Conservation (phyloP, 2,888 invertebrate species). For the Patella pellucida region DNA sequence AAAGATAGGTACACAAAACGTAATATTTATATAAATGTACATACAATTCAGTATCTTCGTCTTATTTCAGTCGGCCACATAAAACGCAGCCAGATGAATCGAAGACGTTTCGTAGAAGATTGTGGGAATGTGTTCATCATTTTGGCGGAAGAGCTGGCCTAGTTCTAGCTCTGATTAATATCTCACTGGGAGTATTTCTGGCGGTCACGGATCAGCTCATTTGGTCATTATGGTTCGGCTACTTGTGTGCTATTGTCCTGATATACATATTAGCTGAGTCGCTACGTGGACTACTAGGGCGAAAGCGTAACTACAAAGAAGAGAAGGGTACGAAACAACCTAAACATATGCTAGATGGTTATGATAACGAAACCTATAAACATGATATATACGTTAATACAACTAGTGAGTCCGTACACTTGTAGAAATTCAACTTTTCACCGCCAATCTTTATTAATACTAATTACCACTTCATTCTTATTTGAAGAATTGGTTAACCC, state of each 20-base stretch:
- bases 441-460: not conserved
- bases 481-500: too few species aligned
- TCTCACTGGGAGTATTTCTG: conserved; percentile 46
- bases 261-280: conserved; percentile 29
- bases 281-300: not conserved
- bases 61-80: conserved; percentile 36
- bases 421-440: not conserved
- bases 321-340: not conserved
- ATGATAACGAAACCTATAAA: not conserved
- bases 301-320: not conserved
- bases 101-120: conserved; percentile 26
- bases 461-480: too few species aligned
- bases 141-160: conserved; percentile 36
- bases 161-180: conserved; percentile 41
- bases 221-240: conserved; percentile 46
- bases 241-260: conserved; percentile 37
- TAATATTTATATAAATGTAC: not conserved
- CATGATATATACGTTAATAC: not conserved
- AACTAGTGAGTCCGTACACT: conserved; percentile 1
- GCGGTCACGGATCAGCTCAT: conserved; percentile 31
- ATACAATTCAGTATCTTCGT: not conserved
- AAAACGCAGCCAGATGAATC: conserved; percentile 27
- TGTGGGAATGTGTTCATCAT: conserved; percentile 45
- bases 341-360: not conserved
- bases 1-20: not conserved